A percentile compares a stretch with the other conserved stretches of the same genome.
Evolutionary conservation across 2,888 invertebrate genomes (phyloP).

Genomic region (Zele albiditarsus): DNA sequence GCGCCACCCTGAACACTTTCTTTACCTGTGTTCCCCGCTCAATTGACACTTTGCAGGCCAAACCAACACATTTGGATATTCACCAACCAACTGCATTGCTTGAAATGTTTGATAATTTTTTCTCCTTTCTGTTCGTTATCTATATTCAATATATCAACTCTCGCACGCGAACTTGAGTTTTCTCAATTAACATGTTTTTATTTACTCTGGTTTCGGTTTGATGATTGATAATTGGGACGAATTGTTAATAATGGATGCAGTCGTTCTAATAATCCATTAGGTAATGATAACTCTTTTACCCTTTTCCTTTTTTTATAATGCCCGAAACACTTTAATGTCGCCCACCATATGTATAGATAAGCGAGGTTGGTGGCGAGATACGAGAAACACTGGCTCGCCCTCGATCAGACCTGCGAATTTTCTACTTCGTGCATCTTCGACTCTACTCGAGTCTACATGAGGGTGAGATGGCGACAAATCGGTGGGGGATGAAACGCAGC

Average conservation of each 20-base stretch:
- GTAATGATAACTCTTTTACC: not conserved
- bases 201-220: not conserved
- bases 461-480: slow-evolving; percentile 75
- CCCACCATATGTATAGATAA: slow-evolving; percentile 32
- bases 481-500: slow-evolving; percentile 47
- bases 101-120: not conserved
- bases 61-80: not conserved
- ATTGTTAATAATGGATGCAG: not conserved
- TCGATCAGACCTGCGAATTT: slow-evolving; percentile 58
- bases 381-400: slow-evolving; percentile 50
- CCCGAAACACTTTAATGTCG: slow-evolving; percentile 31
- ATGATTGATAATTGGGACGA: not conserved
- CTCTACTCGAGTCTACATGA: slow-evolving; percentile 54
- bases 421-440: slow-evolving; percentile 35
- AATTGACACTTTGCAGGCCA: not conserved
- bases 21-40: slow-evolving; percentile 1
- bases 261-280: not conserved
- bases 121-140: not conserved
- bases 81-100: not conserved
- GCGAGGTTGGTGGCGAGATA: slow-evolving; percentile 42
- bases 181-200: not conserved
- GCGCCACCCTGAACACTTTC: slow-evolving; percentile 8
- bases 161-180: not conserved
- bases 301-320: not conserved
- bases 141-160: not conserved